These are phyloP conservation scores for Syrphus vitripennis DNA, from an alignment of 2,888 invertebrate species.

Conservation along the genomic window DNA sequence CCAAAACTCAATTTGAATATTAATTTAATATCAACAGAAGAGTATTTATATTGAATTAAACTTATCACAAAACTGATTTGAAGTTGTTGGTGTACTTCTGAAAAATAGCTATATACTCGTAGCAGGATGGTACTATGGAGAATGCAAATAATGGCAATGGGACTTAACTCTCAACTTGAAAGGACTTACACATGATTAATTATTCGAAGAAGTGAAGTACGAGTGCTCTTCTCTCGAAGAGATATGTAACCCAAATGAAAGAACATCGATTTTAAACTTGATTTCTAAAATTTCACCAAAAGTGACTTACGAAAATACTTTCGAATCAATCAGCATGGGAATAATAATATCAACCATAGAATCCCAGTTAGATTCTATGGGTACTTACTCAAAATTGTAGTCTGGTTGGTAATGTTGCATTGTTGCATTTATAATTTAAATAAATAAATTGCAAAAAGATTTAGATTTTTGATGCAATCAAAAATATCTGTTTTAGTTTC, in stretches of 20 bases:
- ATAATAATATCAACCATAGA: conserved; percentile 11
- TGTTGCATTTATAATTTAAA: too few species aligned
- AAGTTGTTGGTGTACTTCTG: neutral
- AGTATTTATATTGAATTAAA: conserved; percentile 11
- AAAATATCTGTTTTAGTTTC: too few species aligned
- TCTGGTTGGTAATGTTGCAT: neutral
- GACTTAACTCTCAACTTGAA: conserved; percentile 20
- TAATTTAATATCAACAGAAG: conserved; percentile 42
- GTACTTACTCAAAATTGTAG: neutral
- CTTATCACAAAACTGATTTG: neutral
- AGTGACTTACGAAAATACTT: conserved; percentile 26
- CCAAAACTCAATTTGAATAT: conserved; percentile 6
- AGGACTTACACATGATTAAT: conserved; percentile 56
- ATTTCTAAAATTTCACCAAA: conserved; percentile 36
- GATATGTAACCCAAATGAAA: conserved; percentile 18
- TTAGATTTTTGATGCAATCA: too few species aligned
- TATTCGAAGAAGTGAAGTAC: conserved; percentile 14
- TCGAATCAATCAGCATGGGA: conserved; percentile 13
- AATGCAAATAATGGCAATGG: neutral
- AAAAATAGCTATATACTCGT: neutral
- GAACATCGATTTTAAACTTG: conserved; percentile 47
- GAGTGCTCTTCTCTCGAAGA: conserved; percentile 3
- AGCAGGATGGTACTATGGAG: neutral
- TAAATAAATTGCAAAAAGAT: too few species aligned
- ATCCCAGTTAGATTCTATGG: neutral